Percentiles rank a stretch among this genome's conserved stretches.
phyloP scores from a whole-genome alignment of 2,113 vertebrate species.

The Formicarius rufipectus region DNA sequence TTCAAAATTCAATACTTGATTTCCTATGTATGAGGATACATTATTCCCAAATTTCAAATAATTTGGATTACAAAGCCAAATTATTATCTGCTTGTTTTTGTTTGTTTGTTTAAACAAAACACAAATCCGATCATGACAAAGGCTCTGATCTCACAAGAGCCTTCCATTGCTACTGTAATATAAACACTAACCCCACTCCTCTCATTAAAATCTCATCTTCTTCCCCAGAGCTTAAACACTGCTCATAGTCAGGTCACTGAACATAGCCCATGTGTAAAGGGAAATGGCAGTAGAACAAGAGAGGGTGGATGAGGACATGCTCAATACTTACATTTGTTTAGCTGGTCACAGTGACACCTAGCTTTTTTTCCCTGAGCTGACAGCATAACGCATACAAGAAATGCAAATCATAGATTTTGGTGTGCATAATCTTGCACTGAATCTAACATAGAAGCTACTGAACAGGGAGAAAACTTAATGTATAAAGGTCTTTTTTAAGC shows the following conservation, averaged over 20 bases:
- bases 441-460: not conserved
- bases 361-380: not conserved
- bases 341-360: conserved; percentile 49
- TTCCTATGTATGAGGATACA: not conserved
- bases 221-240: conserved; percentile 21
- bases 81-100: not conserved
- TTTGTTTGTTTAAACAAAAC: not conserved
- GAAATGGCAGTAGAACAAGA: conserved; percentile 41
- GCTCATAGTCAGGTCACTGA: conserved; percentile 17
- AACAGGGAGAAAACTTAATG: not conserved
- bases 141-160: conserved; percentile 26
- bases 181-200: conserved; percentile 24
- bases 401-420: not conserved
- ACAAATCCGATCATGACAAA: not conserved
- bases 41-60: not conserved
- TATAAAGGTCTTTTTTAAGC: not conserved
- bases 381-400: not conserved
- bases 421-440: not conserved
- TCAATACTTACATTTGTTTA: not conserved
- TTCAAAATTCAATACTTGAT: not conserved
- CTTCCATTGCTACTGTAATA: conserved; percentile 9
- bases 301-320: conserved; percentile 22
- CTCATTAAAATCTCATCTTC: conserved; percentile 39
- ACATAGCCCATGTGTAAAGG: conserved; percentile 7
- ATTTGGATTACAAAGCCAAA: not conserved